Evolutionary conservation across 2,888 invertebrate genomes (phyloP).

Genomic region (Ectemnius continuus): DNA sequence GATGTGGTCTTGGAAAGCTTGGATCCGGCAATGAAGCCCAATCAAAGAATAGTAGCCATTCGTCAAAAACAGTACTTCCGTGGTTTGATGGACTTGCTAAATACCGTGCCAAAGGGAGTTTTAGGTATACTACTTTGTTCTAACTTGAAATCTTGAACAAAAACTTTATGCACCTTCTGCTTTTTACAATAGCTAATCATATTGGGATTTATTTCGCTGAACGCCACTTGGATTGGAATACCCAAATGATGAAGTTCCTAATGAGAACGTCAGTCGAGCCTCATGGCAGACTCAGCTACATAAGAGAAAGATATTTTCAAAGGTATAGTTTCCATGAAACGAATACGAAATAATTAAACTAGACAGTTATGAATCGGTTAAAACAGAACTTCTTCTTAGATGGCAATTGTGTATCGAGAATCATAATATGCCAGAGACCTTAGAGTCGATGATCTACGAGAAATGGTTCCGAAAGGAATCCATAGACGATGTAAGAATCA

Average conservation of each 20-base stretch:
- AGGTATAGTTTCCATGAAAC: neutral
- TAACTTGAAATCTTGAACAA: neutral
- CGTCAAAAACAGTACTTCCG: neutral
- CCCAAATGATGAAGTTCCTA: neutral
- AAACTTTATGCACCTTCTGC: neutral
- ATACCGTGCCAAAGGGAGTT: neutral
- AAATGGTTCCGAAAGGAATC: neutral
- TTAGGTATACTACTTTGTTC: neutral
- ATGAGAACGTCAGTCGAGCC: neutral
- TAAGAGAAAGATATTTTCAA: no score
- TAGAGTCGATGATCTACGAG: neutral
- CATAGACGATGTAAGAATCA: no score
- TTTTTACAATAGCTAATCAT: neutral
- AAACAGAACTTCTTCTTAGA: neutral
- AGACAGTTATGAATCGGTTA: neutral
- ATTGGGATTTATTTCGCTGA: neutral
- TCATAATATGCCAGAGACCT: neutral
- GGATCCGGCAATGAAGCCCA: neutral
- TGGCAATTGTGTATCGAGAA: constrained; percentile 4
- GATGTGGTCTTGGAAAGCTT: neutral
- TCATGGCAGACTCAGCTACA: no score
- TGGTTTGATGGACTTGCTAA: neutral
- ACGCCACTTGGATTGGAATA: neutral
- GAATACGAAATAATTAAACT: neutral
- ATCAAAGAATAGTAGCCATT: neutral